Evolutionary conservation across 2,113 vertebrate genomes (phyloP).

Genomic region (Lophochroa leadbeateri): DNA sequence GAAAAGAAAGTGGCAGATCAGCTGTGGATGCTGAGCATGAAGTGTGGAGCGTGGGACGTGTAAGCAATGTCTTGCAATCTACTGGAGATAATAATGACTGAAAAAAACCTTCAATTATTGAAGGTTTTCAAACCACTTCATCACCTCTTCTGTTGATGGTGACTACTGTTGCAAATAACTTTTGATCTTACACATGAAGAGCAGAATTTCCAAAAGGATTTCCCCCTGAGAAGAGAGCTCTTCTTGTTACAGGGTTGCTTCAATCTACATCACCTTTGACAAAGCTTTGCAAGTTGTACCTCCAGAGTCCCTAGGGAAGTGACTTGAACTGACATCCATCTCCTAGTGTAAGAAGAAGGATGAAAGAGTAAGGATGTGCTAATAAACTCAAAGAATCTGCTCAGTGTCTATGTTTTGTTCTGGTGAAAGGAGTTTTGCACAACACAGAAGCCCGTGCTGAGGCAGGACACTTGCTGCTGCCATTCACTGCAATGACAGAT

Average conservation of each 20-base stretch:
- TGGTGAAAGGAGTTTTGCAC: background rate
- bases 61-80: background rate
- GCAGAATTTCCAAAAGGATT: background rate
- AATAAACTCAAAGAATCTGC: background rate
- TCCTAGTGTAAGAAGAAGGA: background rate
- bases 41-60: too few species aligned
- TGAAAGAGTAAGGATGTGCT: background rate
- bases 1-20: background rate
- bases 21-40: background rate
- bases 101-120: background rate
- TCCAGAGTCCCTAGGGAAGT: background rate
- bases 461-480: background rate
- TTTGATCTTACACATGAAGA: background rate
- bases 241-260: background rate
- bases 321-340: background rate
- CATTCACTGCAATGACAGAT: background rate
- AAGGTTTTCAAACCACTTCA: background rate
- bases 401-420: background rate
- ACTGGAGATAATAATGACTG: background rate
- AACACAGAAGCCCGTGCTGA: accelerated
- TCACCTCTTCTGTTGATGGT: background rate
- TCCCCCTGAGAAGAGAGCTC: background rate
- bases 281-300: background rate
- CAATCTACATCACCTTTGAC: background rate
- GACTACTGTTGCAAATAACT: background rate